phyloP scores from a whole-genome alignment of 2,888 invertebrate species.

The Drosophila phalerata region DNA sequence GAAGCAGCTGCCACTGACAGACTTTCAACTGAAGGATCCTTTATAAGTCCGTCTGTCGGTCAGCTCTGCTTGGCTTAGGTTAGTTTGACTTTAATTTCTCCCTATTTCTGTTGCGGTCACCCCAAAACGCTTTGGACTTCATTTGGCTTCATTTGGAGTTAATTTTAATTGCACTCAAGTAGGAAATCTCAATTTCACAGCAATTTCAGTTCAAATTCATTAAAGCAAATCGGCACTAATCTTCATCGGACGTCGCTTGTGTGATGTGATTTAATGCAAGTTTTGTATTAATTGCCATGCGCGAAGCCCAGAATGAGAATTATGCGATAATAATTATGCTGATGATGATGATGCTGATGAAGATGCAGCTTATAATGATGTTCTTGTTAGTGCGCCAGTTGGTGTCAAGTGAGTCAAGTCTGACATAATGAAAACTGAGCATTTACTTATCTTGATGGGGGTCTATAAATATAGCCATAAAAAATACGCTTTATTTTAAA shows the following conservation, averaged over 20 bases:
- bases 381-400: constrained; percentile 28
- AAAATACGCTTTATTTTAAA: constrained; percentile 13
- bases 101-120: constrained; percentile 21
- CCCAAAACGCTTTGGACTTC: constrained; percentile 48
- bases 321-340: constrained; percentile 13
- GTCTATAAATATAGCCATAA: constrained; percentile 31
- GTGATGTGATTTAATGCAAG: constrained; percentile 59
- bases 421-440: constrained; percentile 19
- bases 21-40: constrained; percentile 33
- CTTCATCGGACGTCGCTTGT: constrained; percentile 36
- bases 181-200: constrained; percentile 80
- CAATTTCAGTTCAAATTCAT: constrained; percentile 65
- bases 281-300: constrained; percentile 63
- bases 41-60: constrained; percentile 20
- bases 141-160: constrained; percentile 69
- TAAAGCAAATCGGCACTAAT: constrained; percentile 64
- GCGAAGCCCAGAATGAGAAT: constrained; percentile 14
- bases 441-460: constrained; percentile 18
- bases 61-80: constrained; percentile 9
- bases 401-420: constrained; percentile 40
- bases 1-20: constrained; percentile 35
- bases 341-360: constrained; percentile 1
- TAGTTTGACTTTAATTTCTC: neutral
- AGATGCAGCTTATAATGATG: constrained; percentile 27
- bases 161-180: constrained; percentile 78